Conservation (phyloP, 2,888 invertebrate genomes). For the Brachypalpus laphriformis region DNA sequence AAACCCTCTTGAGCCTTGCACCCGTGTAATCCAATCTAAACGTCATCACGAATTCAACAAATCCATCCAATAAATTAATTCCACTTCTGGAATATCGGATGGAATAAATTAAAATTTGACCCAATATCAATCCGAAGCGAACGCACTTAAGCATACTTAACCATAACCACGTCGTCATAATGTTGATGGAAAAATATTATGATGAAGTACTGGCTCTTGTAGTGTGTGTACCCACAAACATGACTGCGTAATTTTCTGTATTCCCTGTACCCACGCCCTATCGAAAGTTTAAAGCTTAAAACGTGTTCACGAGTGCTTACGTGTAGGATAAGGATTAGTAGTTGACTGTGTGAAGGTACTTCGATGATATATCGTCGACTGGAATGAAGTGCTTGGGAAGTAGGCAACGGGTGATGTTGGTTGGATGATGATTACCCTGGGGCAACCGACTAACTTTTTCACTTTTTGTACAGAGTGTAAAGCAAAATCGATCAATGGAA, state of each 20-base stretch:
- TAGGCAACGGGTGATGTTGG: not conserved
- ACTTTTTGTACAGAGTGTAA: not conserved
- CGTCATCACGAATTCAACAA: not conserved
- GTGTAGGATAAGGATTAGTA: conserved; percentile 13
- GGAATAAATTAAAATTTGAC: conserved; percentile 65
- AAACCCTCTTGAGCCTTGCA: not conserved
- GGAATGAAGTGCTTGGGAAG: not conserved
- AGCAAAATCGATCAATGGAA: conserved; percentile 18
- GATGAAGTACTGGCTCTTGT: conserved; percentile 17
- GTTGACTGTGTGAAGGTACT: not conserved
- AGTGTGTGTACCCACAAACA: conserved; percentile 1
- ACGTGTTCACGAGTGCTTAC: conserved; percentile 27
- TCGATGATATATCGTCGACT: not conserved
- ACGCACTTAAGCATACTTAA: conserved; percentile 44
- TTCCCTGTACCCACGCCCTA: not conserved
- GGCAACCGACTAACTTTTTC: not conserved
- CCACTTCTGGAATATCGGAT: conserved; percentile 32
- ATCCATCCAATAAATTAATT: conserved; percentile 31
- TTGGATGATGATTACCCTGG: not conserved
- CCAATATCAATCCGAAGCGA: conserved; percentile 54
- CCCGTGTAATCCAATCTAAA: not conserved
- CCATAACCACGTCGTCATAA: conserved; percentile 22
- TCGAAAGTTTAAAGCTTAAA: not conserved
- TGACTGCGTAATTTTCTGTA: conserved; percentile 33
- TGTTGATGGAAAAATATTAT: conserved; percentile 51